Base-by-base conservation (phyloP, 2,113 vertebrate species). In the Onychostruthus taczanowskii region DNA sequence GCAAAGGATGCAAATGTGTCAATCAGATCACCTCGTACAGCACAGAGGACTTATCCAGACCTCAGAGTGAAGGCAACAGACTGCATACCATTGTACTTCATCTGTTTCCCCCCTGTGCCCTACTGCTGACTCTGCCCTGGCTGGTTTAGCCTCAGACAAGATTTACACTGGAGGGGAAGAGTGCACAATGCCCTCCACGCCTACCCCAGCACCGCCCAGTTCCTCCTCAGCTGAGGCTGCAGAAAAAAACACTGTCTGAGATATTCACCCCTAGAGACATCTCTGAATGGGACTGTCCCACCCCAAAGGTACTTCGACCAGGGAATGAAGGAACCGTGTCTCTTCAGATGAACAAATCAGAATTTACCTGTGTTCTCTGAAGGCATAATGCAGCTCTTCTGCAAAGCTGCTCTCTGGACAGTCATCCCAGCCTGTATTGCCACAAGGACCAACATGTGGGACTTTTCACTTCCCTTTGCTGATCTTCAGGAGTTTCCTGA, bases 141-240 rank as follows among this genome's bases (percentile, higher is more conserved):
- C 13, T 68, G 27, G 19, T 35, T 89, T 70, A 84, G 30, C n/a
- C 44, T 67, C 43, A 33, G 33, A 80, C 37, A 62, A 76, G 9
- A 35, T 70, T 68, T 44, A 58, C 17, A 22, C 30, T 47, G 68
- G 39, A 93, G 21, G 6, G 21, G 24, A 88, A 30, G 3, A 70
- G 19, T 10, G 9, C 0, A 3, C 53, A 53, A 27, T 21, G 19
- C 24, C 13, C 47, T 61, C 73, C 52, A 59, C 12, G 6, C 14
- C 26, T 41, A 28, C 7, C 18, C 8, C 24, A 84, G 55, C 19
- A 88, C 1, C 0, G 0, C 21, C 4, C 15, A n/a, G 31, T 11
- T 68, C 27, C 35, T 63, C 11, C 53, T 46, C 28, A 55, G 41
- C n/a, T 66, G 53, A 68, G 22, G 53, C 58, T 50, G 43, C 37